phyloP scores from a whole-genome alignment of 2,797 vertebrate genomes.

The Scolopax bukidnonensis region DNA sequence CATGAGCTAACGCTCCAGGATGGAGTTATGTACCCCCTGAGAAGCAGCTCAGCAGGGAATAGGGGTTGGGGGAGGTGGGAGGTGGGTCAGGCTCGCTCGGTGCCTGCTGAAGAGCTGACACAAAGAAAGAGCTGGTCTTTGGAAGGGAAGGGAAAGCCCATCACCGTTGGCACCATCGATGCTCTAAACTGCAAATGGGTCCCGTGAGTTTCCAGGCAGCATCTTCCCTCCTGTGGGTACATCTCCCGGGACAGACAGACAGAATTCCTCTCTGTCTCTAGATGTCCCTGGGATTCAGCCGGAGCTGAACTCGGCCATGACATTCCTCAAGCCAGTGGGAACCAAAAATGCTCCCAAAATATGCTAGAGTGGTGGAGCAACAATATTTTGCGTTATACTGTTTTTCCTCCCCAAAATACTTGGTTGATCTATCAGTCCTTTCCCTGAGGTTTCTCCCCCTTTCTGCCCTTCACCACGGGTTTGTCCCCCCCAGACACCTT shows the following conservation, averaged over 20 bases:
- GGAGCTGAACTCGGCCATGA: not conserved
- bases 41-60: not conserved
- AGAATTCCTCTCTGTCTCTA: not conserved
- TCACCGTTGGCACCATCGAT: fast-evolving
- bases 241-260: not conserved
- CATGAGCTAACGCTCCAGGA: not conserved
- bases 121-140: not conserved
- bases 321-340: not conserved
- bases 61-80: not conserved
- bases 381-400: not conserved
- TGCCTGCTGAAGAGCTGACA: not conserved
- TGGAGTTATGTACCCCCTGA: not conserved
- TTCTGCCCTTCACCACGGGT: no score
- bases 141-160: not conserved
- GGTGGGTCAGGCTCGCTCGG: fast-evolving
- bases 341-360: not conserved
- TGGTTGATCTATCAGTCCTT: not conserved
- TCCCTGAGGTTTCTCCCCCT: not conserved
- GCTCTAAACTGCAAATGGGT: not conserved
- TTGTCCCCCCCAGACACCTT: not conserved
- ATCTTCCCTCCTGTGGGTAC: not conserved
- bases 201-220: not conserved
- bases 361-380: fast-evolving
- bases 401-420: not conserved
- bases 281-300: fast-evolving